Conservation (phyloP, 2,888 invertebrate species). For the Machimus atricapillus region DNA sequence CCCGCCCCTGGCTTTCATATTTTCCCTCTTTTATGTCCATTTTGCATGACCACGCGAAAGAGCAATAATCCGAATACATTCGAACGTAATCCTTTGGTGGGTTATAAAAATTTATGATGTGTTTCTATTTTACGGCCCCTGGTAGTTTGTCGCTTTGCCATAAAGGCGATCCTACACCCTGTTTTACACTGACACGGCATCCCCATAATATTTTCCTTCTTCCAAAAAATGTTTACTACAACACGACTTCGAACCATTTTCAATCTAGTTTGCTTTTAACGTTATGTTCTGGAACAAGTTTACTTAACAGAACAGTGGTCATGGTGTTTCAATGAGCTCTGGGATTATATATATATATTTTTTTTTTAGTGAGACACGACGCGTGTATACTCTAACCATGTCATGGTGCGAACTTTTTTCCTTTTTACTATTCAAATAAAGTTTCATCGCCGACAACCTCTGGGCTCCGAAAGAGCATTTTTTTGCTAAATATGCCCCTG, state of each 20-base stretch:
- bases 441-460: background rate
- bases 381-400: background rate
- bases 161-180: slow-evolving; percentile 24
- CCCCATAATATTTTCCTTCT: slow-evolving; percentile 2
- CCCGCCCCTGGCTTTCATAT: slow-evolving; percentile 25
- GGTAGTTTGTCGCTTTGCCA: slow-evolving; percentile 16
- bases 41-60: slow-evolving; percentile 47
- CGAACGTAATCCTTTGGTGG: slow-evolving; percentile 44
- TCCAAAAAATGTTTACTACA: background rate
- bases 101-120: slow-evolving; percentile 46
- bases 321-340: background rate
- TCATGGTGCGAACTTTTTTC: background rate
- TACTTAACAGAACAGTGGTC: slow-evolving; percentile 32
- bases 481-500: background rate
- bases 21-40: slow-evolving; percentile 44
- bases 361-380: background rate
- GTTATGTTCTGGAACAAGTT: slow-evolving; percentile 37
- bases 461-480: background rate
- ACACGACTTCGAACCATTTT: slow-evolving; percentile 28
- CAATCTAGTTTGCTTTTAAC: slow-evolving; percentile 28
- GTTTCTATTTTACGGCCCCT: slow-evolving; percentile 43
- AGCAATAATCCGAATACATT: slow-evolving; percentile 45
- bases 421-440: background rate
- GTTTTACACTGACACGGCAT: slow-evolving; percentile 23
- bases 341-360: no score